A percentile compares a stretch with the other conserved stretches of the same genome.
Evolutionary conservation across 2,797 vertebrate genomes (phyloP).

Genomic region (Heterohyrax brucei): DNA sequence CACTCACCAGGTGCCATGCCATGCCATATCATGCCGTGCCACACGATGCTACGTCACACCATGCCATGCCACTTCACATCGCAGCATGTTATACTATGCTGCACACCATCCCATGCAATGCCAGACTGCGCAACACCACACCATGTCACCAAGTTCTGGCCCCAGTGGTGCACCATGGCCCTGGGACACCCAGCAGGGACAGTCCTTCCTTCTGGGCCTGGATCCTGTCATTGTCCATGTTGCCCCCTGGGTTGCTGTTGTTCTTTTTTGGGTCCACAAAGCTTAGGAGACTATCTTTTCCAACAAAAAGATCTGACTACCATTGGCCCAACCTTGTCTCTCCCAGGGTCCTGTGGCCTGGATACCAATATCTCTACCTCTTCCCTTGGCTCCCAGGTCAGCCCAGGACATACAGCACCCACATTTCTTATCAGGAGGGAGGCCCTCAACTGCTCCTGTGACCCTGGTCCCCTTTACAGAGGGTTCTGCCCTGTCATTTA

Average conservation of each 20-base stretch:
- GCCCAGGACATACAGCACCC: neutral
- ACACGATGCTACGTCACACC: too few species aligned
- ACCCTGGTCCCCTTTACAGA: neutral
- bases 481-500: neutral
- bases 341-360: neutral
- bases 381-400: neutral
- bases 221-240: neutral
- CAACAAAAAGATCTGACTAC: neutral
- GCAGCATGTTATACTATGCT: neutral
- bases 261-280: neutral
- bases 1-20: neutral
- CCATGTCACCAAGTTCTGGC: neutral
- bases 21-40: neutral
- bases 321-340: neutral
- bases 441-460: too few species aligned
- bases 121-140: fast-evolving
- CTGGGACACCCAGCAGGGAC: fast-evolving
- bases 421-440: neutral
- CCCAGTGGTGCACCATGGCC: too few species aligned
- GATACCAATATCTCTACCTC: neutral
- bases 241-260: neutral
- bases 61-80: neutral
- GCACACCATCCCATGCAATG: neutral
- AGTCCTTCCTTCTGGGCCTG: neutral
- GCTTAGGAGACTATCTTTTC: neutral